A percentile compares a stretch with the other conserved stretches of the same genome.
phyloP scores from a whole-genome alignment of 2,797 vertebrate genomes.

The Monodelphis domestica region DNA sequence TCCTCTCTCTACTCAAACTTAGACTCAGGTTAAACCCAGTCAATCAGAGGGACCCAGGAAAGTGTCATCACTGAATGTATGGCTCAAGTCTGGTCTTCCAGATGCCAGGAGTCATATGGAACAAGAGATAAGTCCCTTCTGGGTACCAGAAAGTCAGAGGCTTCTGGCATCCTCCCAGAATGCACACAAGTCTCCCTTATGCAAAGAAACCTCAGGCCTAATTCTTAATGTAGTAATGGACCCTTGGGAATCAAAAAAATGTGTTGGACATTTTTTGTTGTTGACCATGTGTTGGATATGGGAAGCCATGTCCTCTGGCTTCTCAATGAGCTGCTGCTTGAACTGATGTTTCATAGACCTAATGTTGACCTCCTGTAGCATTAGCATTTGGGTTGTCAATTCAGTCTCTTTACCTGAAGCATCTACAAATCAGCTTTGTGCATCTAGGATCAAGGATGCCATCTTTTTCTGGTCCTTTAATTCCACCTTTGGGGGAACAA shows the following conservation, averaged over 20 bases:
- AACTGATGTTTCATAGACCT: constrained; percentile 94
- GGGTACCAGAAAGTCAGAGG: too few relatives aligned
- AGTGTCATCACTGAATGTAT: too few relatives aligned
- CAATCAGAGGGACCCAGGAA: too few relatives aligned
- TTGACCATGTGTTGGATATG: constrained; percentile 94
- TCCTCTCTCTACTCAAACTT: too few relatives aligned
- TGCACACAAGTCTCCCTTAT: too few relatives aligned
- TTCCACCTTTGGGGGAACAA: constrained; percentile 91
- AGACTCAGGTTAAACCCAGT: too few relatives aligned
- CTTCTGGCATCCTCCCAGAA: too few relatives aligned
- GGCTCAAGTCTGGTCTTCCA: too few relatives aligned
- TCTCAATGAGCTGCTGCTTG: constrained; percentile 94
- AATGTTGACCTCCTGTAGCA: constrained; percentile 95
- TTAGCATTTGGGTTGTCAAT: constrained; percentile 95
- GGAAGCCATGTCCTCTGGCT: constrained; percentile 93
- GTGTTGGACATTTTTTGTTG: constrained; percentile 94
- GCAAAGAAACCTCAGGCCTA: too few relatives aligned
- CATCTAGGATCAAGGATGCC: constrained; percentile 93
- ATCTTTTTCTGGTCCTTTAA: constrained; percentile 92
- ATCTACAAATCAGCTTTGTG: constrained; percentile 93
- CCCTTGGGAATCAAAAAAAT: constrained; percentile 92
- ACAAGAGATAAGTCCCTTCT: too few relatives aligned
- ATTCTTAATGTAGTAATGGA: constrained; percentile 79
- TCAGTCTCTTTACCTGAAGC: constrained; percentile 93
- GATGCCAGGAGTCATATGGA: too few relatives aligned